Evolutionary conservation across 1,140 invertebrate species (phyloP).

Genomic region (Calephelis nemesis): DNA sequence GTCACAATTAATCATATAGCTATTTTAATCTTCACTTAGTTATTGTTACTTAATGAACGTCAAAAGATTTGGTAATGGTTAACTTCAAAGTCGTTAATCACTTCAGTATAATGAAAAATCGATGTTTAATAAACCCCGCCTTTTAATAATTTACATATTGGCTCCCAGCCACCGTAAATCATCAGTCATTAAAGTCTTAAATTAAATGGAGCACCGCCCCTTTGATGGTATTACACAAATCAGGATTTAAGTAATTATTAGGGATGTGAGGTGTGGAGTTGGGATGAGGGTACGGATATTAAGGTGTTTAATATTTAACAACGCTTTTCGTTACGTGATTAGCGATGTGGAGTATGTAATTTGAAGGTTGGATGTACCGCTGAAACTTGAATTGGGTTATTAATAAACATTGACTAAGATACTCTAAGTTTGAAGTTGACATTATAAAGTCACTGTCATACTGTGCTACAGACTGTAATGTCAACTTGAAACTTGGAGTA

Average conservation of each 20-base stretch:
- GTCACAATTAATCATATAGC: too few relatives aligned
- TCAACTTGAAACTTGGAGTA: too few relatives aligned
- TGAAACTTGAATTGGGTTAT: too few relatives aligned
- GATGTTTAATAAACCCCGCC: slow-evolving; percentile 10
- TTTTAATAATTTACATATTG: slow-evolving; percentile 8
- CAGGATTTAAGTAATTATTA: slow-evolving; percentile 16
- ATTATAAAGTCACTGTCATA: too few relatives aligned
- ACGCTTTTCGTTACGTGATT: too few relatives aligned
- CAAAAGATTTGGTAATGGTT: not conserved
- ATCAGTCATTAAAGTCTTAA: slow-evolving; percentile 8
- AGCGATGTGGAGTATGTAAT: too few relatives aligned
- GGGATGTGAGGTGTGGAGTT: not conserved
- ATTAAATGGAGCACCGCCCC: slow-evolving; percentile 10
- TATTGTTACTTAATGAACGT: too few relatives aligned
- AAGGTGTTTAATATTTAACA: not conserved
- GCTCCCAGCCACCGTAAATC: slow-evolving; percentile 2
- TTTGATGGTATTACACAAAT: slow-evolving; percentile 14
- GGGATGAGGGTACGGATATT: not conserved
- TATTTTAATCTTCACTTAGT: too few relatives aligned
- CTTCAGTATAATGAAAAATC: not conserved
- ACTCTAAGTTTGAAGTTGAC: too few relatives aligned
- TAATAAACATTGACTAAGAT: too few relatives aligned
- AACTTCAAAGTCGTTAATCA: not conserved
- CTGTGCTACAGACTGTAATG: too few relatives aligned
- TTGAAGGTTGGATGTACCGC: too few relatives aligned